Evolutionary conservation across 2,113 vertebrate genomes (phyloP).

Genomic region (Vulpes lagopus): DNA sequence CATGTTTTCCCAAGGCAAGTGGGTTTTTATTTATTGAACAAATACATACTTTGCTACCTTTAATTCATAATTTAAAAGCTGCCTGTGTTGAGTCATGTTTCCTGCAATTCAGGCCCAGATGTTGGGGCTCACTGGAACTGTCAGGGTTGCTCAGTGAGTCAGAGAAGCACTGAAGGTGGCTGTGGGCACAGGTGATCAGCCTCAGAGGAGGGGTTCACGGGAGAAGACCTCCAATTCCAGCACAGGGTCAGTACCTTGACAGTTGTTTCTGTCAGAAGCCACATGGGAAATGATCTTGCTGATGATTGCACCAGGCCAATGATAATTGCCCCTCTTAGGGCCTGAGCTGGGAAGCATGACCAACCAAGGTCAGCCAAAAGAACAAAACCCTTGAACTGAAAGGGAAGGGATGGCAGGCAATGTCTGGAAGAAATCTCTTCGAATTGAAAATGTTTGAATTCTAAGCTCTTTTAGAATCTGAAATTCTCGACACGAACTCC

Average conservation of each 20-base stretch:
- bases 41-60: neutral
- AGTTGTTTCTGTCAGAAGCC: neutral
- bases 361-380: neutral
- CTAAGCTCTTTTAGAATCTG: neutral
- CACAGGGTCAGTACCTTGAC: neutral
- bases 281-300: neutral
- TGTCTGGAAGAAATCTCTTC: neutral
- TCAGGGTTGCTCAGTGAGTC: neutral
- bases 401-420: neutral
- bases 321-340: neutral
- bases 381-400: neutral
- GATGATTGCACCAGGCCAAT: neutral
- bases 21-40: neutral
- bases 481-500: neutral
- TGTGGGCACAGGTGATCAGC: fast-evolving
- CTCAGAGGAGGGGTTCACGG: neutral
- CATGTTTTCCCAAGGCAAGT: neutral
- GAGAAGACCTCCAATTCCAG: neutral
- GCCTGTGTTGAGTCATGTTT: neutral
- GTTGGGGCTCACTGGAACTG: neutral
- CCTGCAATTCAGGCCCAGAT: neutral
- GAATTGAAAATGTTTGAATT: neutral
- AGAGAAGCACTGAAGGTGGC: neutral
- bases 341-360: neutral
- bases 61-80: neutral